Evolutionary conservation across 2,113 vertebrate species (phyloP), one percentile per base, ranked within the genome.

Genomic region (Lycocorax pyrrhopterus): DNA sequence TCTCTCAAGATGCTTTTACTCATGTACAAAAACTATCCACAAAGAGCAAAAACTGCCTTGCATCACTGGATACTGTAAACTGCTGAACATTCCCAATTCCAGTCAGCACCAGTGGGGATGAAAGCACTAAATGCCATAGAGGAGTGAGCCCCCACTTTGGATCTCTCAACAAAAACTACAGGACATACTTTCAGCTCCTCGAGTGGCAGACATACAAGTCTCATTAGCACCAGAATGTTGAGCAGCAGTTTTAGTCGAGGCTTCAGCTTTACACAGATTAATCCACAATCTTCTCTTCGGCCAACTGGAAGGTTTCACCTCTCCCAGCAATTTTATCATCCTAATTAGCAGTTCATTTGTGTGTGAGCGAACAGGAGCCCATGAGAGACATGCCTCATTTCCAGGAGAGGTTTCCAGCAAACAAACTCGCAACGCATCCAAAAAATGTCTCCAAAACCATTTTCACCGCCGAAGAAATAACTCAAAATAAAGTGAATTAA

Each of bases 271-370:
- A 92, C 73, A 74, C 75, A 92, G 85, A 97, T 91, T 91, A 94
- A 96, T 92, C 96, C 91, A 96, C 94, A 87, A 66, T 87, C 84
- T 95, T 90, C 94, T 92, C 83, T 92, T 88, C 0, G 85, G 90
- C 92, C 95, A 96, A 96, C 88, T 93, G 92, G 92, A 96, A 93
- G 94, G 94, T 96, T 96, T 96, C 94, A 96, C 90, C 96, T 90
- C 95, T 93, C 93, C 72, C 90, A 96, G 85, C 56, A 84, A 92
- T 95, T 97, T 92, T 76, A 88, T 81, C 94, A 90, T 86, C 80
- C 76, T 96, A 97, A 97, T 96, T 95, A 96, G 92, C 92, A 92
- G 96, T 88, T 96, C 85, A 90, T 95, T 96, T 92, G 64, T 86
- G 79, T 93, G 72, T 39, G 68, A 96, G 83, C 0, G 8, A 93